A percentile compares a stretch with the other conserved stretches of the same genome.
phyloP scores from a whole-genome alignment of 2,113 vertebrate species.

The Leptobrachium leishanense region DNA sequence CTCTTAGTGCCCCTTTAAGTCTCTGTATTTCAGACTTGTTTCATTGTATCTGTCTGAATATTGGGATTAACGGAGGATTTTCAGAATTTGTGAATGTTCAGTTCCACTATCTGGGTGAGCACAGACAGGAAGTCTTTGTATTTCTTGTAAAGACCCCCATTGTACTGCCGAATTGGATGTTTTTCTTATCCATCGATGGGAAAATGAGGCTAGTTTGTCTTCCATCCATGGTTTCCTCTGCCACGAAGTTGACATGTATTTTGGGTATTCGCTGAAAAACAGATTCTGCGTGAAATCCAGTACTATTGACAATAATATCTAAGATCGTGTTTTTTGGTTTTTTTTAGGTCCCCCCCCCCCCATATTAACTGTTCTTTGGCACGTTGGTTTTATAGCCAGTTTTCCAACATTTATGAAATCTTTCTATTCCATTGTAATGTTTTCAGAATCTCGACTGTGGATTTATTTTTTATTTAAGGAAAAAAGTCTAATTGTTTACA shows the following conservation, averaged over 20 bases:
- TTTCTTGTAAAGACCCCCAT: conserved; percentile 27
- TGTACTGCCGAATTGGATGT: neutral
- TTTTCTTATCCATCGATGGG: neutral
- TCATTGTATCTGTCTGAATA: neutral
- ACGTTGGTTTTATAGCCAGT: no score
- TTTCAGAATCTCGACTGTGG: no score
- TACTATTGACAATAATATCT: no score
- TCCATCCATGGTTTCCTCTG: neutral
- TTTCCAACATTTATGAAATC: no score
- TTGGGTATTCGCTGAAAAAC: neutral
- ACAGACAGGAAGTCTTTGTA: conserved; percentile 12
- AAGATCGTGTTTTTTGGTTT: no score
- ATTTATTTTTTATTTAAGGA: no score
- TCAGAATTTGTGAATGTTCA: neutral
- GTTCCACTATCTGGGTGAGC: conserved; percentile 13
- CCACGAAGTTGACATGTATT: neutral
- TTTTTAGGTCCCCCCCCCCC: no score
- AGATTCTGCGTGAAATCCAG: no score
- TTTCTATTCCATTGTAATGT: no score
- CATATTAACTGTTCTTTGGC: no score
- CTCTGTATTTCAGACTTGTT: neutral
- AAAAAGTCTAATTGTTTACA: no score
- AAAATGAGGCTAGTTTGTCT: neutral
- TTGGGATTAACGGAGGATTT: neutral
- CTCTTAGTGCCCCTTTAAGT: no score